phyloP scores from a whole-genome alignment of 2,113 vertebrate genomes.

The Tragulus kanchil region DNA sequence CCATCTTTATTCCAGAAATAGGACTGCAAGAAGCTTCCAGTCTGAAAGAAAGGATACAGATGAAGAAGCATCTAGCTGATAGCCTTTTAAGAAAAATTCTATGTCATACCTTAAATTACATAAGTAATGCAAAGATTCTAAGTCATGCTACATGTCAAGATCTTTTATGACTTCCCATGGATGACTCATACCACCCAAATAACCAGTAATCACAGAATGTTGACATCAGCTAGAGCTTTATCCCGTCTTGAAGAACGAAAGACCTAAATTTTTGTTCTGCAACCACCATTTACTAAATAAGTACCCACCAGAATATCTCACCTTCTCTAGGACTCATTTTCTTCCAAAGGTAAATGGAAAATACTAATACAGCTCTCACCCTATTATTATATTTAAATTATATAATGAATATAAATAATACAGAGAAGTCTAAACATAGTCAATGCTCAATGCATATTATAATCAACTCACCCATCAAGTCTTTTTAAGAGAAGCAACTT shows the following conservation, averaged over 20 bases:
- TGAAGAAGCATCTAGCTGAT: not conserved
- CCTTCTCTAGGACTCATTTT: not conserved
- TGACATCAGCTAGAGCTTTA: not conserved
- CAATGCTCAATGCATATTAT: not conserved
- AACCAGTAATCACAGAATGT: not conserved
- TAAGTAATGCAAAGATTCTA: not conserved
- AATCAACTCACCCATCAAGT: not conserved
- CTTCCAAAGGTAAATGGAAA: not conserved
- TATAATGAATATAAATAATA: not conserved
- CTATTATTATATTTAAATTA: not conserved
- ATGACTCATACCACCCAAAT: not conserved
- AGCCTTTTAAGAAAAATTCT: not conserved
- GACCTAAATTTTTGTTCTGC: not conserved
- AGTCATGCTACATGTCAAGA: not conserved
- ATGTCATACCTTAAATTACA: not conserved
- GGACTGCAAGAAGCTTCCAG: slow-evolving; percentile 21
- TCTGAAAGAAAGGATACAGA: slow-evolving; percentile 28
- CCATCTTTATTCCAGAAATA: slow-evolving; percentile 45
- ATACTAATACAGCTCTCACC: not conserved
- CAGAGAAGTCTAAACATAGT: not conserved
- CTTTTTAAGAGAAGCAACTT: not conserved
- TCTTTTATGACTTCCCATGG: not conserved
- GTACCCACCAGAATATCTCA: not conserved
- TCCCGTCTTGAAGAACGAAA: not conserved
- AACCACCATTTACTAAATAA: not conserved